Percentiles rank a stretch among this genome's conserved stretches.
Evolutionary conservation across 2,113 vertebrate genomes (phyloP).

Genomic region (Indri indri): DNA sequence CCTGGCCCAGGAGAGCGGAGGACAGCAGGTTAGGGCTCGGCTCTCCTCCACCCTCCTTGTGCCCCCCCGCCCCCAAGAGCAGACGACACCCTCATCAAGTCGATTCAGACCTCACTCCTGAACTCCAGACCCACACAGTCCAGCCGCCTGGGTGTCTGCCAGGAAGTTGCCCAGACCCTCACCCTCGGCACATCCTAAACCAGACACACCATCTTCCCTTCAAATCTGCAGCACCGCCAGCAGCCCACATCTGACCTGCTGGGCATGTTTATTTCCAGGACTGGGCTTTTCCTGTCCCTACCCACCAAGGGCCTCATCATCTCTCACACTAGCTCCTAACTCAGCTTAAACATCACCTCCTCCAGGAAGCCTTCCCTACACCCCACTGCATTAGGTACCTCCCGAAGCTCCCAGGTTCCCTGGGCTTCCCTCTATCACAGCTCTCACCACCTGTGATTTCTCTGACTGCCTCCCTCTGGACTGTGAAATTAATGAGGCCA

Average conservation of each 20-base stretch:
- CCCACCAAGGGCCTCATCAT: not conserved
- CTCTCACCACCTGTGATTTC: not conserved
- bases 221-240: not conserved
- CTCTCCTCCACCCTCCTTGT: not conserved
- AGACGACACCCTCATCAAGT: not conserved
- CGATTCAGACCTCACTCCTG: not conserved
- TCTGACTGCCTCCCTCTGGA: not conserved
- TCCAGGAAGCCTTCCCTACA: slow-evolving; percentile 9
- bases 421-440: not conserved
- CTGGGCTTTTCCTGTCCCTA: not conserved
- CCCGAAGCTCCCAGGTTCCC: not conserved
- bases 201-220: not conserved
- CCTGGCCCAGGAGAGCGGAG: slow-evolving; percentile 81
- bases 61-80: not conserved
- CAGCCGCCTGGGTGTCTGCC: not conserved
- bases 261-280: not conserved
- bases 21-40: slow-evolving; percentile 15
- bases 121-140: not conserved
- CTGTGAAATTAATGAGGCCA: not conserved
- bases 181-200: not conserved
- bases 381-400: not conserved
- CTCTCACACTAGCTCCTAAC: not conserved
- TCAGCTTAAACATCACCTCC: not conserved
- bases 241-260: not conserved
- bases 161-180: not conserved